Base-by-base conservation (phyloP, 2,113 vertebrate species). In the Salvelinus sp. region DNA sequence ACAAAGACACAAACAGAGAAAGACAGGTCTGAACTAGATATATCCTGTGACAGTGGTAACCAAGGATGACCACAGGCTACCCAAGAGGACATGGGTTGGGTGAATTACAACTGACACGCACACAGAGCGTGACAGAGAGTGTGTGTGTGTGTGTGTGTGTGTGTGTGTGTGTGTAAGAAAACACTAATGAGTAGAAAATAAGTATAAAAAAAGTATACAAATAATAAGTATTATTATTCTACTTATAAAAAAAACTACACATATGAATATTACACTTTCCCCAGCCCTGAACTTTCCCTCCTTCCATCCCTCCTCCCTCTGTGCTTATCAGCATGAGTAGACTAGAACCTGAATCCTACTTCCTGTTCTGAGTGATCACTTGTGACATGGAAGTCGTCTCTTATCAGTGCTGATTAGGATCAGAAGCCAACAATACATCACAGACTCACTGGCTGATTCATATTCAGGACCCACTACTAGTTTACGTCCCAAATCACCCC, bases 321-420 rank as follows among this genome's bases (percentile, higher is more conserved):
- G 66, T 13, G 72, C 82, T 82, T 73, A 77, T 86, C 72, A 68
- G 85, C 76, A 57, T n/a, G 25, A 23, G 63, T 4, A 58, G 64
- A 79, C 2, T 1, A 50, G 23, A 84, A 77, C 76, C 76, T 76
- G 79, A 78, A 85, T 83, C 83, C 83, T 73, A 71, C 74, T 86
- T 72, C 69, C 62, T 78, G 73, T 80, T 87, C 80, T 77, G 76
- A 76, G 73, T 85, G 88, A 90, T 87, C 72, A 0, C 58, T 64
- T 85, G 85, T 88, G 90, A 90, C 86, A 81, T 44, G 22, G 25
- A 85, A 74, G 76, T 75, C 77, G 86, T 85, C 86, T 85, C 87
- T 90, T 84, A 90, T 92, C 88, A 83, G 82, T 77, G 80, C 78
- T 84, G 84, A 86, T 91, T 82, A 91, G 4, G 66, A 83, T 91